Base-by-base conservation (phyloP, 2,113 vertebrate genomes). In the Machaerirhynchus nigripectus region DNA sequence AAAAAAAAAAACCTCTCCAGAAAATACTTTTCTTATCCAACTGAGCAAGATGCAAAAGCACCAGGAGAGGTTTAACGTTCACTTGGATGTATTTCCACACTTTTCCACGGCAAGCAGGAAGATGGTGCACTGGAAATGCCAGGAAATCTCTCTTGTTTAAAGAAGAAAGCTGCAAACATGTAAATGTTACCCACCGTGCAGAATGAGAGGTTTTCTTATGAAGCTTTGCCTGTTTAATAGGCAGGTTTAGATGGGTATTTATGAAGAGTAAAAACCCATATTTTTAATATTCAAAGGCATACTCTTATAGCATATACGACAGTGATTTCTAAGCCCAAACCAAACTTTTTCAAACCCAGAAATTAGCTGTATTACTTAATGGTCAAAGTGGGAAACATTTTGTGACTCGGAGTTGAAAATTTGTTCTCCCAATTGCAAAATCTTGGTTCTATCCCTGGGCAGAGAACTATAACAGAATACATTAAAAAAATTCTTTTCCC, bases 251-350 rank as follows among this genome's bases (percentile, higher is more conserved):
- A 44, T 3, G 33, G 18, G 19, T 50, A 14, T 46, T 73, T 46
- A 46, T 46, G 2, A 64, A 52, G 13, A 61, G 2, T 10, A 73
- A 44, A 1, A 76, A 35, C 67, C 69, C 13, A 5, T 9, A 42
- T 31, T 70, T 69, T 83, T 14, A 68, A 37, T 33, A 13, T 19
- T 47, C 13, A 49, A 63, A 75, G 10, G 5, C 4, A 26, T 8
- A 37, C 2, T 40, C 40, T 16, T 85, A 8, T 14, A 6, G 1
- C 19, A 46, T 2, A 16, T 20, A 21, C 2, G 15, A 5, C 13
- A 8, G 24, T 35, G 31, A 4, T 8, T 55, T 70, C 47, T 14
- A 84, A 65, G 1, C 3, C 6, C 15, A 28, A 30, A 55, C 5
- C 7, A 56, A 59, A 13, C 8, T 15, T 74, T 77, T 73, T 79